Percentiles rank a stretch among this genome's conserved stretches.
phyloP scores from a whole-genome alignment of 2,888 invertebrate species.

The Cantharis flavilabris region DNA sequence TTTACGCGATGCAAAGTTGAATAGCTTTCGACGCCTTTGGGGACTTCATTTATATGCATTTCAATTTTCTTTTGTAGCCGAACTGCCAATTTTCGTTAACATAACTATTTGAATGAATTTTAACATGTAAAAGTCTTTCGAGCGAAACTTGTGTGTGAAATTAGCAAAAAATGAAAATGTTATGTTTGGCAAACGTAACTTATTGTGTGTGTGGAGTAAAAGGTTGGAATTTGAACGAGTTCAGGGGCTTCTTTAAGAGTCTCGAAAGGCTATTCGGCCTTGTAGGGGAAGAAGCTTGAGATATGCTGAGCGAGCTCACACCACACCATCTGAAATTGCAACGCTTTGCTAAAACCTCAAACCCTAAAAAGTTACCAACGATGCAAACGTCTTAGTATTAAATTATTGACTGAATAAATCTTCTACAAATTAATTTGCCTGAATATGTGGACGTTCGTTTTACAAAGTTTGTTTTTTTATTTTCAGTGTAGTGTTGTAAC shows the following conservation, averaged over 20 bases:
- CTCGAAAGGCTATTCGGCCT: slow-evolving; percentile 29
- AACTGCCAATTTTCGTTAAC: slow-evolving; percentile 27
- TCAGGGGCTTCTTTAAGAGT: slow-evolving; percentile 29
- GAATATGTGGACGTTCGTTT: background rate
- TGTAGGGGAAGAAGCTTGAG: slow-evolving; percentile 26
- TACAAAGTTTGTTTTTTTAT: background rate
- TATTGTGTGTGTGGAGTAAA: slow-evolving; percentile 23
- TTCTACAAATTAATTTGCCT: background rate
- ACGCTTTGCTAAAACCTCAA: slow-evolving; percentile 21
- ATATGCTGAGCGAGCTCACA: slow-evolving; percentile 34
- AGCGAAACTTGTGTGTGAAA: background rate
- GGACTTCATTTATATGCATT: slow-evolving; percentile 37
- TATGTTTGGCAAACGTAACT: slow-evolving; percentile 26
- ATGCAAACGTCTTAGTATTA: slow-evolving; percentile 7
- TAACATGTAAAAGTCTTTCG: slow-evolving; percentile 3
- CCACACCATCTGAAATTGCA: slow-evolving; percentile 28
- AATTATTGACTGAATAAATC: background rate
- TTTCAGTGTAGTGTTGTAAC: background rate
- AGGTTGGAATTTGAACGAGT: slow-evolving; percentile 32
- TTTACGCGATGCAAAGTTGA: background rate
- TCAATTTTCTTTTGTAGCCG: slow-evolving; percentile 33
- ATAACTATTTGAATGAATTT: slow-evolving; percentile 25
- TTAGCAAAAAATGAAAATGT: slow-evolving; percentile 16
- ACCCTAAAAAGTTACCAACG: slow-evolving; percentile 17
- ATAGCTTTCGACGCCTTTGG: slow-evolving; percentile 22